phyloP scores from a whole-genome alignment of 2,888 invertebrate genomes.

The Cerceris rybyensis region DNA sequence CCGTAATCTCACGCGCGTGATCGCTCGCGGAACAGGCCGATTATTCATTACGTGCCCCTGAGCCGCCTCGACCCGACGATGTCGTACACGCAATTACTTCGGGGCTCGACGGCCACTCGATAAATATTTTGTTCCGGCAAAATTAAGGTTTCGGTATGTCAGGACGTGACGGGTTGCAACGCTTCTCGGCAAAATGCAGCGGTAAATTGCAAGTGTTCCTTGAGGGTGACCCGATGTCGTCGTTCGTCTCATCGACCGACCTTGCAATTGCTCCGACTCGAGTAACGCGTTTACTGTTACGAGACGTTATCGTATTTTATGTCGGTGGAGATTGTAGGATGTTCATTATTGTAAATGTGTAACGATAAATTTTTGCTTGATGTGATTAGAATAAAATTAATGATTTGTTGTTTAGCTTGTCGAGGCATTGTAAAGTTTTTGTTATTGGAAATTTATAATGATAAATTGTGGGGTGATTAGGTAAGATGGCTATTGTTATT shows the following conservation, averaged over 20 bases:
- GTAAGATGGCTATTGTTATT: too few species aligned
- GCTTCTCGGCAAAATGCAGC: conserved; percentile 33
- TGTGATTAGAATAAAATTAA: neutral
- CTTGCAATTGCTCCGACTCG: conserved; percentile 54
- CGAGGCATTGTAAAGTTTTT: too few species aligned
- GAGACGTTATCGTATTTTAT: neutral
- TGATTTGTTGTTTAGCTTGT: too few species aligned
- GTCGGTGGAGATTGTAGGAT: conserved; percentile 37
- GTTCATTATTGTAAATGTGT: neutral
- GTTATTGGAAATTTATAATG: too few species aligned
- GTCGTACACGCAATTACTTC: conserved; percentile 74
- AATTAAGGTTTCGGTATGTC: conserved; percentile 51
- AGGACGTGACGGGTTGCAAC: conserved; percentile 23
- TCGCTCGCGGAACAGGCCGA: conserved; percentile 56
- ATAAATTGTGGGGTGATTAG: too few species aligned
- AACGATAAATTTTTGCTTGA: neutral
- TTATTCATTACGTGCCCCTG: conserved; percentile 60
- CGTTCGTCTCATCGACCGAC: conserved; percentile 52
- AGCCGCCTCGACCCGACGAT: conserved; percentile 57
- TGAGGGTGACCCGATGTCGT: conserved; percentile 52
- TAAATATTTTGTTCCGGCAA: conserved; percentile 69
- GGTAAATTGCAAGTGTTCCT: conserved; percentile 57
- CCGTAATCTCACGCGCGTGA: conserved; percentile 64
- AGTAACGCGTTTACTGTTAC: conserved; percentile 3
- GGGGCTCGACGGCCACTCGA: conserved; percentile 63